Base-by-base conservation (phyloP, 2,888 invertebrate species). In the Drosophila austrosaltans region DNA sequence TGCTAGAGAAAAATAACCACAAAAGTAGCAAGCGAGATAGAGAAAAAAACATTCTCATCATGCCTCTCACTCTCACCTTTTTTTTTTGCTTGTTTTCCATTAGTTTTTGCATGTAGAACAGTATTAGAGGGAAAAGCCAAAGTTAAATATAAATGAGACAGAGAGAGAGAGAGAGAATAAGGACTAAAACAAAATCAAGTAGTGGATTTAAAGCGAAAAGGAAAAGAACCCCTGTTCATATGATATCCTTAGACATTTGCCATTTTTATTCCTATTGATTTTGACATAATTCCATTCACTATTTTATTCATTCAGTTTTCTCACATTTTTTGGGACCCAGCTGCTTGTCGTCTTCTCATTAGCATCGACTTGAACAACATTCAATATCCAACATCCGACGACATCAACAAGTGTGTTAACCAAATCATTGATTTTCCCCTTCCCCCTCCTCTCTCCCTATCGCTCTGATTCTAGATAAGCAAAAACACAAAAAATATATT, bases 1-100 rank as follows among this genome's bases (percentile, higher is more conserved):
- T 87, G 87, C 75, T 80, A 73, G 76, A 79, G 65, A 78, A 86
- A 82, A 86, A 82, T 73, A 85, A 77, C 85, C 88, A 72, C 89
- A 89, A 70, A 60, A 36, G 75, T 16, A 48, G 32, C 54, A 30
- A 57, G 59, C 25, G n/a, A 63, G 32, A 69, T 53, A 6, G 60
- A 28, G 57, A 69, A 58, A 42, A 64, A 66, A 72, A 63, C 61
- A 58, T 48, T 22, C 48, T 25, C 48, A 48, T 25, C 48, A 48
- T 48, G 8, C 48, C 36, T 36, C 8, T 8, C 36, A 36, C 10
- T 36, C 36, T 36, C 36, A 36, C 8, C 8, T 36, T 36, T 36
- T 4, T 36, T 10, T 48, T 48, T 25, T 25, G 25, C 48, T 48
- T 48, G 48, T 48, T 48, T 48, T 48, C 61, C 67, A 65, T 32